Conservation (phyloP, 1,140 invertebrate genomes). For the Dolichoris vasculosae region DNA sequence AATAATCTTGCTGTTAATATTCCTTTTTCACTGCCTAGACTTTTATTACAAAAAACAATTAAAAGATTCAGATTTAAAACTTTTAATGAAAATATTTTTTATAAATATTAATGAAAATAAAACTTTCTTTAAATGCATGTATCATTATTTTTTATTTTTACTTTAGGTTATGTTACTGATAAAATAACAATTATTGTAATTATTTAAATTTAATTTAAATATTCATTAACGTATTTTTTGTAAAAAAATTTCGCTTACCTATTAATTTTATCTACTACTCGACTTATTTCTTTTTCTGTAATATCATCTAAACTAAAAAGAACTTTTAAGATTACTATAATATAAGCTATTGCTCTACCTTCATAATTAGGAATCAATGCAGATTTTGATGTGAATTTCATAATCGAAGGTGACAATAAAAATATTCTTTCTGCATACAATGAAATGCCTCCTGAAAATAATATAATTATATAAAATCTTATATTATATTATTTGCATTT, state of each 20-base stretch:
- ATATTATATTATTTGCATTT: not conserved
- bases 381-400: conserved; percentile 60
- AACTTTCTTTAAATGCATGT: not conserved
- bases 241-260: conserved; percentile 55
- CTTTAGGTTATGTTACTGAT: no score
- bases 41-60: conserved; percentile 53
- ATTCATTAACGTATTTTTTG: not conserved
- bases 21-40: conserved; percentile 56
- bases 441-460: conserved; percentile 64
- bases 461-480: conserved; percentile 9
- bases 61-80: not conserved
- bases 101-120: not conserved
- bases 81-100: not conserved
- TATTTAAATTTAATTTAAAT: not conserved
- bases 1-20: conserved; percentile 73
- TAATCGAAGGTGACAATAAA: conserved; percentile 67
- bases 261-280: conserved; percentile 74
- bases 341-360: conserved; percentile 77
- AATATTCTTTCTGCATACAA: conserved; percentile 69
- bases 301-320: conserved; percentile 79
- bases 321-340: conserved; percentile 79
- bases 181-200: not conserved
- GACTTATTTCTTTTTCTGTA: conserved; percentile 78
- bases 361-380: conserved; percentile 76
- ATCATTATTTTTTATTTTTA: no score